Evolutionary conservation across 2,888 invertebrate genomes (phyloP).

Genomic region (Heliconius aoede): DNA sequence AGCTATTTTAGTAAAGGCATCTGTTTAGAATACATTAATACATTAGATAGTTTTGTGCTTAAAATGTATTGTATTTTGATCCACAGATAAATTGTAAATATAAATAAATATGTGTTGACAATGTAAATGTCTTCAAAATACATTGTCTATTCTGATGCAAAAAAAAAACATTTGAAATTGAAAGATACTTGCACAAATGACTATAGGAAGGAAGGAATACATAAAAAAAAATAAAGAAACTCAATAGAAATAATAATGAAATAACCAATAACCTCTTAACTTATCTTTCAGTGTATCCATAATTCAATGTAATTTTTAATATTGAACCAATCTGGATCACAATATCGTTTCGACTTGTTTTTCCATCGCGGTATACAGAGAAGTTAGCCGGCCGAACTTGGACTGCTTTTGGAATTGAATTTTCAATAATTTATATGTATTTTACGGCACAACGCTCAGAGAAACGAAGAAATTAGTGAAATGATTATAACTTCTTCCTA

Average conservation of each 20-base stretch:
- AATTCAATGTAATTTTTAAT: not conserved
- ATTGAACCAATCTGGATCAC: not conserved
- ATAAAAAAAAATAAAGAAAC: not conserved
- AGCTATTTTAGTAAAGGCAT: not conserved
- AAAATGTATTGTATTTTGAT: no score
- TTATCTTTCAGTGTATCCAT: not conserved
- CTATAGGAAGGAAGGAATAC: no score
- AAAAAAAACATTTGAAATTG: no score
- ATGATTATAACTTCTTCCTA: not conserved
- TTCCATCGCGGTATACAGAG: not conserved
- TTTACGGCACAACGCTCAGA: not conserved
- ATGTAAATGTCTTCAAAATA: no score
- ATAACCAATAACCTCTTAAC: not conserved
- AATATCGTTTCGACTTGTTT: conserved; percentile 6
- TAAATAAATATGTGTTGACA: no score
- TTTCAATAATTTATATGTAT: conserved; percentile 7
- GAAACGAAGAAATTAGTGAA: not conserved
- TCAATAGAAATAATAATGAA: not conserved
- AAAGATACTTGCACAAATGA: no score
- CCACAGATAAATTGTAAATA: no score
- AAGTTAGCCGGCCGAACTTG: conserved; percentile 1
- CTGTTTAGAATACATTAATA: no score
- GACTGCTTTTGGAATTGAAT: not conserved
- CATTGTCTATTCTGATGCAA: no score
- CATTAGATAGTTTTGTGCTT: no score